Evolutionary conservation across 2,888 invertebrate genomes (phyloP).

Genomic region (Dryomyza anilis): DNA sequence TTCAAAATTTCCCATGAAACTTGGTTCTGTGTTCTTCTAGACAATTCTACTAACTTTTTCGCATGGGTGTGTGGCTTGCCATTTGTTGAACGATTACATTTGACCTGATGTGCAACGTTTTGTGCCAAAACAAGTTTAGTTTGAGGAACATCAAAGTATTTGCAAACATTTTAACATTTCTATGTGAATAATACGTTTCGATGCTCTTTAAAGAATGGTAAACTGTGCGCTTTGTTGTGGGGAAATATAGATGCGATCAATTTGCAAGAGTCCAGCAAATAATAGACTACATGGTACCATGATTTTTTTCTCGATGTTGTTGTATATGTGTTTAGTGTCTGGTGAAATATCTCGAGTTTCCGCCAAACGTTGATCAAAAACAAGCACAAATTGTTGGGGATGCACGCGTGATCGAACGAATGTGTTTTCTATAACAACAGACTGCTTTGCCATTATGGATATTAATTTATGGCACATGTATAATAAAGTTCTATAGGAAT

Average conservation of each 20-base stretch:
- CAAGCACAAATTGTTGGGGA: neutral
- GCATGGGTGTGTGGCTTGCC: neutral
- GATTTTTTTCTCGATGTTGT: slow-evolving; percentile 37
- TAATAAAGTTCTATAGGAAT: neutral
- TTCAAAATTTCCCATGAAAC: too few species aligned
- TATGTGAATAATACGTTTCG: slow-evolving; percentile 32
- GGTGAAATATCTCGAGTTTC: neutral
- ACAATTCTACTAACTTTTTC: neutral
- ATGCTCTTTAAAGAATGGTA: neutral
- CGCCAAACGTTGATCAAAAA: neutral
- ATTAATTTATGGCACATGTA: neutral
- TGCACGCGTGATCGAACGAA: neutral
- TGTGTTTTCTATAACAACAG: too few species aligned
- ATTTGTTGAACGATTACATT: neutral
- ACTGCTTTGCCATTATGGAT: neutral
- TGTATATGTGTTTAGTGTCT: neutral
- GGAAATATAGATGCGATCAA: slow-evolving; percentile 53
- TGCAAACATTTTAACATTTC: slow-evolving; percentile 25
- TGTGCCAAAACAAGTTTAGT: slow-evolving; percentile 35
- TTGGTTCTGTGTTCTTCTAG: neutral
- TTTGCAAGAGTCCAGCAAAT: slow-evolving; percentile 59
- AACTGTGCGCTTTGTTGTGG: slow-evolving; percentile 17
- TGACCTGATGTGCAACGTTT: neutral
- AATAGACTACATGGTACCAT: slow-evolving; percentile 54
- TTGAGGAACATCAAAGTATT: slow-evolving; percentile 3